These are phyloP conservation scores for Sula dactylatra DNA, from an alignment of 2,113 vertebrate genomes.

Conservation along the genomic window DNA sequence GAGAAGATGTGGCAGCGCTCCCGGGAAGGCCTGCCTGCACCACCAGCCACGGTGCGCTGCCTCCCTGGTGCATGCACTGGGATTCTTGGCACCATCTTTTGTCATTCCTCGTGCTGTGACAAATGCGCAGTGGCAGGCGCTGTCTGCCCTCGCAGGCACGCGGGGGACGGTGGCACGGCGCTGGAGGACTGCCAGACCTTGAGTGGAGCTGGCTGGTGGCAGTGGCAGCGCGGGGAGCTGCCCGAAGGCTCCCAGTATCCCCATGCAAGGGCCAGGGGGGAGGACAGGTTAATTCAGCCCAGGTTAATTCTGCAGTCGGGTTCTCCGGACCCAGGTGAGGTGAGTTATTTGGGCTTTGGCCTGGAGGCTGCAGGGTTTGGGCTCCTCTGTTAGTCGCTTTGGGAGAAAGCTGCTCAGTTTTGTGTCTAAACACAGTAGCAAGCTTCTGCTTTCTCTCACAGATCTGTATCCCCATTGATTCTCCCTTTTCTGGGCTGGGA, in stretches of 20 bases:
- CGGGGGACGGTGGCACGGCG: not conserved
- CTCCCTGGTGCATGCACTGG: accelerated
- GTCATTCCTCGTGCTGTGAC: not conserved
- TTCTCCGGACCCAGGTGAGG: accelerated
- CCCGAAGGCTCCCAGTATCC: not conserved
- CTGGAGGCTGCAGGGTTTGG: not conserved
- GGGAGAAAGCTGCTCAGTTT: constrained; percentile 1
- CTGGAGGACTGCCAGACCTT: not conserved
- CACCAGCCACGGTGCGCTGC: accelerated
- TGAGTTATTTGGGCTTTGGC: not conserved
- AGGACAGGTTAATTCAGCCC: not conserved
- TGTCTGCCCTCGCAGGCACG: not conserved
- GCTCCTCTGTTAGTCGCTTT: not conserved
- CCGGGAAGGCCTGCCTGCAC: not conserved
- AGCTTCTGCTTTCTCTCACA: not conserved
- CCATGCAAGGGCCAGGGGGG: not conserved
- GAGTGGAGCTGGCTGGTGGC: not conserved
- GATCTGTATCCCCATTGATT: not conserved
- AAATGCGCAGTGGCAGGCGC: accelerated
- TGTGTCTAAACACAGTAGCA: not conserved
- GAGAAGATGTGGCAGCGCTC: accelerated
- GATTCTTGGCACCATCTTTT: not conserved
- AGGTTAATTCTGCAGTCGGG: not conserved
- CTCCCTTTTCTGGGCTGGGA: not conserved
- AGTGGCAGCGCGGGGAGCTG: accelerated